Evolutionary conservation across 2,113 vertebrate species (phyloP), one percentile per base, ranked within the genome.

Genomic region (Scophthalmus maximus): DNA sequence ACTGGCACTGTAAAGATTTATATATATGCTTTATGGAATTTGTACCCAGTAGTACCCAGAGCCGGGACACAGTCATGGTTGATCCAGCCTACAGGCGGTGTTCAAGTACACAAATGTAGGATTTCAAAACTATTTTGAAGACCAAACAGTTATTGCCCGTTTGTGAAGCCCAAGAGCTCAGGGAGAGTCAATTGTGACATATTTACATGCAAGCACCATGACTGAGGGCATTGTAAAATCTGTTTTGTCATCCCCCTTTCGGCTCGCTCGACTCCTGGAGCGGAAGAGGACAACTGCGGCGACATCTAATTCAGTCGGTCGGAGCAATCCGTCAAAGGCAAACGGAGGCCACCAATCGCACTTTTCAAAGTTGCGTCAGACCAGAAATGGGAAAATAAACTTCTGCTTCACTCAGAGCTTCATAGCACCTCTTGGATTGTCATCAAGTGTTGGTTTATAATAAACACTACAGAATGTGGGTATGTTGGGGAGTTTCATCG

Each of bases 311-410:
- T 79, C 40, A 67, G 42, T 36, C 25, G 23, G 78, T 76, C 74
- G 76, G 77, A 78, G 79, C 63, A 34, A 87, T 84, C 56, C 64
- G 79, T 85, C 77, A 78, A 71, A 70, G 42, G 26, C 22, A 61
- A 64, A 65, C 15, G 4, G 46, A 76, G 60, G 68, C 53, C 38
- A 42, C 44, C 65, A 58, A 59, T 36, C 42, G 49, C 30, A 50
- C 64, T 73, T 71, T 64, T 71, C 52, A 68, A 62, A 57, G 30
- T 71, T 68, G 60, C 55, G 61, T 65, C 46, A 36, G 20, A 68
- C 23, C 52, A 53, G 46, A 56, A 68, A 80, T 30, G 36, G 23
- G 25, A n/a, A 47, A 49, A 60, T 66, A 58, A 82, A 76, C 7
- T 46, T 57, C 18, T 0, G 22, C 36, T 81, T 46, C 40, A 65